A percentile compares a stretch with the other conserved stretches of the same genome.
Conservation (phyloP, 2,888 invertebrate genomes). For the Drosophila colorata region DNA sequence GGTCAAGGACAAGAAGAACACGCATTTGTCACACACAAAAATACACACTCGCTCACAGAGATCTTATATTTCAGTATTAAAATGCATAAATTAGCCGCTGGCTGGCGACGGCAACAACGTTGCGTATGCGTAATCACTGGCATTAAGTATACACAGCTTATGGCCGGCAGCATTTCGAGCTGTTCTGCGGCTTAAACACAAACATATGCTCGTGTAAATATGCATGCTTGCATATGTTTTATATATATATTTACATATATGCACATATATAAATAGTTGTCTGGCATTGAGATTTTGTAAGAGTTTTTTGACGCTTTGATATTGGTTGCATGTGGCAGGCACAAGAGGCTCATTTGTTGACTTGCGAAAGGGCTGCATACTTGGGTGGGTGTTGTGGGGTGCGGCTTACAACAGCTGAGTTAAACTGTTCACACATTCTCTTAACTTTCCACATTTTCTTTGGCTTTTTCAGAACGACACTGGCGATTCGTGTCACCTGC, state of each 20-base stretch:
- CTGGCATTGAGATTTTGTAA: constrained; percentile 3
- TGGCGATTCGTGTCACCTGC: constrained; percentile 90
- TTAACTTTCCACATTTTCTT: constrained; percentile 18
- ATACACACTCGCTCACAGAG: constrained; percentile 27
- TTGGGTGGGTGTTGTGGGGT: neutral
- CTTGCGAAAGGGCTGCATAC: neutral
- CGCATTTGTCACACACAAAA: constrained; percentile 18
- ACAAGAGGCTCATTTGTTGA: constrained; percentile 53
- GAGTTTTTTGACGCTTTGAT: constrained; percentile 2
- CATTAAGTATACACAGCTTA: constrained; percentile 64
- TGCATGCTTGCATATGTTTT: neutral
- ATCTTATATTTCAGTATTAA: constrained; percentile 34
- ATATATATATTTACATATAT: neutral
- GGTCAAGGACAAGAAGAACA: constrained; percentile 40
- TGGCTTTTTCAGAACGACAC: constrained; percentile 89
- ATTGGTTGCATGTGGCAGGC: constrained; percentile 30
- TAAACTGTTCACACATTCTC: constrained; percentile 2
- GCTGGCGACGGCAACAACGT: constrained; percentile 17
- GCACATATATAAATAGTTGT: neutral
- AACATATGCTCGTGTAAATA: neutral
- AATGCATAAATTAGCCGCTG: constrained; percentile 51
- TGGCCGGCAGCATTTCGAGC: constrained; percentile 16
- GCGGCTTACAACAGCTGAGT: neutral
- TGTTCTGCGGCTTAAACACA: constrained; percentile 4
- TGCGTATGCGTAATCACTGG: constrained; percentile 70